phyloP scores from a whole-genome alignment of 2,797 vertebrate genomes.

The Loriculus beryllinus region DNA sequence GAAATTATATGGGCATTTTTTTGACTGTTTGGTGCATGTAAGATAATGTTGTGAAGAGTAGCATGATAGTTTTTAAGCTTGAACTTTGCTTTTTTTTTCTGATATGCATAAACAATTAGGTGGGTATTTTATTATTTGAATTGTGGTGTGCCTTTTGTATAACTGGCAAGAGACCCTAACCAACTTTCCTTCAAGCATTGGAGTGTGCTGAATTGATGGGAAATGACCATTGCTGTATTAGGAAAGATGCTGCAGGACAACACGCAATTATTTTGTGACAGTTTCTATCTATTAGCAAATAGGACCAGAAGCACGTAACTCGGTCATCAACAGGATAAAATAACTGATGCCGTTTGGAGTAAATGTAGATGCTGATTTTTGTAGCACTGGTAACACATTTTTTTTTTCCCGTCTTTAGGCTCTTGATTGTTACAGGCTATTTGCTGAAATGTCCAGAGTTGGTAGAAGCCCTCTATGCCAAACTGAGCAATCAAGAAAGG shows the following conservation, averaged over 20 bases:
- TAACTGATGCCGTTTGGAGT: background rate
- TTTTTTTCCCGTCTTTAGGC: slow-evolving; percentile 71
- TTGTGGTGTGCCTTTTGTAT: background rate
- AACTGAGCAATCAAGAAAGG: slow-evolving; percentile 89
- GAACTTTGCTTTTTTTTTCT: background rate
- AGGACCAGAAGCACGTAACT: background rate
- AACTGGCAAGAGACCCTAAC: background rate
- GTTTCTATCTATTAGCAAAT: background rate
- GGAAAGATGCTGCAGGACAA: background rate
- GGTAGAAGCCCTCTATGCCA: slow-evolving; percentile 85
- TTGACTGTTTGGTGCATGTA: background rate
- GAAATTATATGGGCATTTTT: background rate
- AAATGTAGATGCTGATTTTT: background rate
- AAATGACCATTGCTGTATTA: background rate
- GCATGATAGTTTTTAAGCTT: background rate
- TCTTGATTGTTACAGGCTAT: slow-evolving; percentile 89
- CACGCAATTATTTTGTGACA: background rate
- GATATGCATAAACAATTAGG: background rate
- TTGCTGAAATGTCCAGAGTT: slow-evolving; percentile 87
- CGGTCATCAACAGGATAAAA: background rate
- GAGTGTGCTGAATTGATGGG: background rate
- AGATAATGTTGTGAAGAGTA: background rate
- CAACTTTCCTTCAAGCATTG: background rate
- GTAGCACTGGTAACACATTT: background rate
- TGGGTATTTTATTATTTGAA: background rate